Conservation (phyloP, 2,888 invertebrate species). For the Campoplex nolae region DNA sequence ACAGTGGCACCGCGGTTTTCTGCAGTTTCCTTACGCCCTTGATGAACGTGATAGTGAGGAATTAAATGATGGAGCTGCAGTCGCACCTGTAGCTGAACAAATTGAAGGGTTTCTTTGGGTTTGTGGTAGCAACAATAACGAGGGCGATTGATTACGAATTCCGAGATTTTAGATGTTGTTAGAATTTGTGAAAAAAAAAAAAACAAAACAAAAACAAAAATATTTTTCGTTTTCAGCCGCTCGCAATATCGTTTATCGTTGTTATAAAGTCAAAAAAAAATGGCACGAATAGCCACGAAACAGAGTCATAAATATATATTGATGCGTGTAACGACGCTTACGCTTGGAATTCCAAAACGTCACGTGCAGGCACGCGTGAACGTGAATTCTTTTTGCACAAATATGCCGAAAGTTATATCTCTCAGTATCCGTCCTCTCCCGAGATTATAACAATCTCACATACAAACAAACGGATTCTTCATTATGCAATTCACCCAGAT, state of each 20-base stretch:
- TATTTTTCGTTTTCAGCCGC: neutral
- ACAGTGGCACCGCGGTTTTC: no score
- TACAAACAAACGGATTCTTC: neutral
- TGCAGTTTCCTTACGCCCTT: no score
- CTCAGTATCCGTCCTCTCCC: conserved; percentile 29
- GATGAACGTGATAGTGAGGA: no score
- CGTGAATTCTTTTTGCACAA: neutral
- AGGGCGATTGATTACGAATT: no score
- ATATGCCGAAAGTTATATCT: neutral
- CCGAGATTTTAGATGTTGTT: neutral
- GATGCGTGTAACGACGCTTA: neutral
- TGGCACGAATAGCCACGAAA: neutral
- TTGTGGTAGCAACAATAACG: no score
- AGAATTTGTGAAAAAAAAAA: neutral
- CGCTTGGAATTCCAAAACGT: conserved; percentile 5
- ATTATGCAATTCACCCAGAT: neutral
- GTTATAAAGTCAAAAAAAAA: neutral
- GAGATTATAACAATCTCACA: neutral
- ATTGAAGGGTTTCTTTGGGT: no score
- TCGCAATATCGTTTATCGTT: neutral
- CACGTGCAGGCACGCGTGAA: conserved; percentile 31
- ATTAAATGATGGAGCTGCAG: no score
- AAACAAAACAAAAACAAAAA: no score
- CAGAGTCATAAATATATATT: neutral
- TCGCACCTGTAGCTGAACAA: no score